phyloP scores from a whole-genome alignment of 2,797 vertebrate genomes.

The Phrynocephalus forsythii region DNA sequence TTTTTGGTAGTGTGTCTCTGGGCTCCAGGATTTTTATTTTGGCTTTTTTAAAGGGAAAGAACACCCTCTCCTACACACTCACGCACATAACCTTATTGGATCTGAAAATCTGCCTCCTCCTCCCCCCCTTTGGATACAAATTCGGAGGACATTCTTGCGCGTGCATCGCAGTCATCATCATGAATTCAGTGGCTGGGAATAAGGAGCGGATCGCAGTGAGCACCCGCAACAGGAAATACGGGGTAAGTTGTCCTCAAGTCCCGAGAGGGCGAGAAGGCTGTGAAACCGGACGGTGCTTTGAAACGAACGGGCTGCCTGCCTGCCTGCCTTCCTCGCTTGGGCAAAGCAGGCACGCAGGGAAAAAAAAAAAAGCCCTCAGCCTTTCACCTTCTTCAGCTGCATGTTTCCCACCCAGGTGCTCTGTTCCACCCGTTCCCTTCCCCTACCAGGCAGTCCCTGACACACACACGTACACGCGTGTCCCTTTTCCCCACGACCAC shows the following conservation, averaged over 20 bases:
- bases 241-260: conserved; percentile 83
- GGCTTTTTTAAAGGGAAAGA: conserved; percentile 16
- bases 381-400: neutral
- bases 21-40: conserved; percentile 32
- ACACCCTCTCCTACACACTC: conserved; percentile 14
- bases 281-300: neutral
- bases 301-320: neutral
- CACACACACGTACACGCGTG: neutral
- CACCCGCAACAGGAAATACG: conserved; percentile 90
- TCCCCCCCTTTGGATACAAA: conserved; percentile 67
- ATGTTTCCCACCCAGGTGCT: conserved; percentile 9
- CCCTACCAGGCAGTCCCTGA: neutral
- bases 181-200: conserved; percentile 92
- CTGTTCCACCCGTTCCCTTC: neutral
- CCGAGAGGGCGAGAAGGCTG: conserved; percentile 29
- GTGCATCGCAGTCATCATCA: conserved; percentile 69
- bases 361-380: too few relatives aligned
- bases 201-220: conserved; percentile 90
- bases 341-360: neutral
- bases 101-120: conserved; percentile 19
- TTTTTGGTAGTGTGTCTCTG: conserved; percentile 48
- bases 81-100: conserved; percentile 30
- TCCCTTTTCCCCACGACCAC: neutral
- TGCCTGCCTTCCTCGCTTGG: neutral
- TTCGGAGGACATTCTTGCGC: conserved; percentile 51